These are phyloP conservation scores for Coreius guichenoti DNA, from an alignment of 2,797 vertebrate genomes.

Conservation along the genomic window DNA sequence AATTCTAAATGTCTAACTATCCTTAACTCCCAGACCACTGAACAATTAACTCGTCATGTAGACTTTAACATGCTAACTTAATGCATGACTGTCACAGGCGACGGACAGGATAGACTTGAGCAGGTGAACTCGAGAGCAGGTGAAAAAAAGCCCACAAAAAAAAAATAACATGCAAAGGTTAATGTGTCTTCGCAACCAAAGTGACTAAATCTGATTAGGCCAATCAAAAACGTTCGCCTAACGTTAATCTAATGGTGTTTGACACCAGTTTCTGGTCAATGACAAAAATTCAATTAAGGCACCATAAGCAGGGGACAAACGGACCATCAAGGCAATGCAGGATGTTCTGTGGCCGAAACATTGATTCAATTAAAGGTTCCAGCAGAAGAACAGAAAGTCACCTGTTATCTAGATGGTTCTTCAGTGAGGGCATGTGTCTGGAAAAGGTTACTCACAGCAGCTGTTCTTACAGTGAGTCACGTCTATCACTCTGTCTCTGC, in stretches of 20 bases:
- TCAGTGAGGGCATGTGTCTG: slow-evolving; percentile 23
- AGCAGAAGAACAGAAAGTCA: slow-evolving; percentile 49
- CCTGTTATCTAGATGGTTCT: slow-evolving; percentile 42
- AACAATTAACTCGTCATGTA: not conserved
- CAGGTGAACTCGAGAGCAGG: not conserved
- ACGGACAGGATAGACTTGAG: not conserved
- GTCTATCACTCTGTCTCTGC: not conserved
- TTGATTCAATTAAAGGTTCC: slow-evolving; percentile 41
- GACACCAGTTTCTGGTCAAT: slow-evolving; percentile 11
- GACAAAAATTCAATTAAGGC: slow-evolving; percentile 46
- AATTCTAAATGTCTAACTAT: not conserved
- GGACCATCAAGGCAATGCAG: slow-evolving; percentile 4
- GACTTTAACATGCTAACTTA: not conserved
- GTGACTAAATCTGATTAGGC: not conserved
- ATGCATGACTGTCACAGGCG: not conserved
- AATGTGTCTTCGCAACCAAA: not conserved
- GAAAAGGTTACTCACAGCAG: slow-evolving; percentile 45
- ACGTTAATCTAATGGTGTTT: not conserved
- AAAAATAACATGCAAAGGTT: not conserved
- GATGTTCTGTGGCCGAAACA: slow-evolving; percentile 13
- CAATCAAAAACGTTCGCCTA: not conserved
- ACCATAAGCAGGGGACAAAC: slow-evolving; percentile 41
- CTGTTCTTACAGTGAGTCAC: slow-evolving; percentile 38
- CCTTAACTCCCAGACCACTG: not conserved
- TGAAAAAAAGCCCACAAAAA: not conserved